Evolutionary conservation across 2,888 invertebrate species (phyloP), one percentile per base, ranked within the genome.

Genomic region (Ellobium chinense): DNA sequence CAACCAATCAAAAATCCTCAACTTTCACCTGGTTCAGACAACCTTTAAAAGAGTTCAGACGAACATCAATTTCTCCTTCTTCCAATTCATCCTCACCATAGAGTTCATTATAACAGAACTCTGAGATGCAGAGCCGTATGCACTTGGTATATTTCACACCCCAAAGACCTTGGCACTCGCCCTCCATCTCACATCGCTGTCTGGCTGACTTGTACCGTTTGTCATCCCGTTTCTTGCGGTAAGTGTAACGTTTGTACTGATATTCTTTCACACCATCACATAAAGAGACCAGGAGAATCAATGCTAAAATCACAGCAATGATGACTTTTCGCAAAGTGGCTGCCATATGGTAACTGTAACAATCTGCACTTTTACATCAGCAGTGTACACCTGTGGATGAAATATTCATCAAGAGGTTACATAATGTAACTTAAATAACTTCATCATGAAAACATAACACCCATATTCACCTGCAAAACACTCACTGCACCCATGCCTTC

Each of bases 11-110:
- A 54, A 73, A 72, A 29, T 72, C 72, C 18, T 78, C 78, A 27
- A 73, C 72, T 37, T 72, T 78, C 18, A 83, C 82, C 56, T 85
- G 83, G n/a, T 85, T 82, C 9, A 91, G 83, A 85, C 92, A 92
- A n/a, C 91, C 92, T 87, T 92, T 92, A 83, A 91, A 92, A 7
- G 91, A 91, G 75, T 88, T 90, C 77, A 90, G 83, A 72, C 92
- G 78, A 0, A 91, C 89, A 86, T 92, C 92, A 62, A 92, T 89
- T 84, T 92, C 92, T 58, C 92, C 92, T 72, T 91, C 91, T 83
- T 92, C 92, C 21, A 92, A 85, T 88, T 91, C 88, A 79, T 92
- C 91, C 27, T 82, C 74, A 5, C 82, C 87, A 82, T 92, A 92
- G 5, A 92, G 84, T 82, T 91, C 90, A 1, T 85, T 72, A 75